Evolutionary conservation across 2,888 invertebrate species (phyloP), one percentile per base, ranked within the genome.

Genomic region (Drosophila nigricruria): DNA sequence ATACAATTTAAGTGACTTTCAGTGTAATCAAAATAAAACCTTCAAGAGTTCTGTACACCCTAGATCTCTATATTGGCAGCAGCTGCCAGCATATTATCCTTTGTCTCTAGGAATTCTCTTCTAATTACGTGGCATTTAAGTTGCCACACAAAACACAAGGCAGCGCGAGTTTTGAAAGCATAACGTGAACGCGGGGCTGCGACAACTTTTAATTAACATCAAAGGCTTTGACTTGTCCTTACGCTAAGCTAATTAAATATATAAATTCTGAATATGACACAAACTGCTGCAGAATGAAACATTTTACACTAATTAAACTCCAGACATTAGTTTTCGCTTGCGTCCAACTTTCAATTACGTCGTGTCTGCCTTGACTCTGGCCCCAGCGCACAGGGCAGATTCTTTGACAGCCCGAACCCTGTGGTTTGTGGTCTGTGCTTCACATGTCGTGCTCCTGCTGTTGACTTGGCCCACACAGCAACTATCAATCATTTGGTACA

Each of bases 401-500:
- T 56, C 34, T 10, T 42, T 18, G 23, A 42, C 16, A 12, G 56
- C 10, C 40, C 12, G 9, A n/a, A 8, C 8, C 32, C 27, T 53
- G 30, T 16, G 52, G 64, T 30, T 65, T 47, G 23, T 40, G 60
- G 53, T 52, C 45, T 52, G 45, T n/a, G 67, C 42, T 20, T 54
- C 45, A 49, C 56, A 58, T 56, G 54, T 56, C 32, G 18, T 56
- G 40, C 45, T 10, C n/a, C 25, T 59, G 62, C 49, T 69, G 56
- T 77, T 66, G 52, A 9, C 54, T 54, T 34, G 32, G 61, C 65
- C 30, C 45, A 54, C 23, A 50, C 32, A 71, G 47, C 49, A 74
- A 82, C 88, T 87, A 89, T 85, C 82, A 87, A 89, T 85, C 88
- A 87, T 65, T 70, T 70, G 77, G 68, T 66, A 68, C 62, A 66